phyloP scores from a whole-genome alignment of 2,888 invertebrate genomes.

The Lasius fuliginosus region DNA sequence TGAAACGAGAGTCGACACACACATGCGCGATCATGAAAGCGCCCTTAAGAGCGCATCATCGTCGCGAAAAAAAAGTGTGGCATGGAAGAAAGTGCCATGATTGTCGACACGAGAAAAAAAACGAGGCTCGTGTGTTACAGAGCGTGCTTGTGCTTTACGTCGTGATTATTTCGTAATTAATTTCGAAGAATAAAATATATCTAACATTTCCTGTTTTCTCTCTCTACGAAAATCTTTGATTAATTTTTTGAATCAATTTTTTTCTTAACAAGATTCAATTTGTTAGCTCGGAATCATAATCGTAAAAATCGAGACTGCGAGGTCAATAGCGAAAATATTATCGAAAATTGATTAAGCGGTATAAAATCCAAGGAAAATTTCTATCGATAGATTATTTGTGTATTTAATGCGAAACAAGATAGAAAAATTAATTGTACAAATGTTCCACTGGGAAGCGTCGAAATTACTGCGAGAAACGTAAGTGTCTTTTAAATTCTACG shows the following conservation, averaged over 20 bases:
- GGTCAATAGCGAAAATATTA: neutral
- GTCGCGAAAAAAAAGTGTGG: neutral
- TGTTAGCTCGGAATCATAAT: neutral
- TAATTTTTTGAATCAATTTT: neutral
- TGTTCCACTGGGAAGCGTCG: neutral
- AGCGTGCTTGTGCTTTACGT: neutral
- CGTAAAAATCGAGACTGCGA: neutral
- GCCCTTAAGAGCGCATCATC: conserved; percentile 28
- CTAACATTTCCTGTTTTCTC: neutral
- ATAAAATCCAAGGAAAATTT: neutral
- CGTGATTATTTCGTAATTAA: neutral
- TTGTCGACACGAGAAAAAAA: neutral
- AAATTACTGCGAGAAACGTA: conserved; percentile 4
- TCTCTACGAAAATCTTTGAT: neutral
- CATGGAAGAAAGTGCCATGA: conserved; percentile 41
- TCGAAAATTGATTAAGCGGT: neutral
- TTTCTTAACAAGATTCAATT: neutral
- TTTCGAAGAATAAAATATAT: neutral
- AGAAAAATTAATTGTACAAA: conserved; percentile 9
- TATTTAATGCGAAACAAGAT: conserved; percentile 9
- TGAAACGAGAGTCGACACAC: conserved; percentile 51
- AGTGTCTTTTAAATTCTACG: neutral
- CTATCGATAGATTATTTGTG: neutral
- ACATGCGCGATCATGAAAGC: conserved; percentile 50
- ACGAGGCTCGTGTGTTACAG: conserved; percentile 1